Evolutionary conservation across 2,888 invertebrate species (phyloP), one percentile per base, ranked within the genome.

Genomic region (Diarsia dahlii): DNA sequence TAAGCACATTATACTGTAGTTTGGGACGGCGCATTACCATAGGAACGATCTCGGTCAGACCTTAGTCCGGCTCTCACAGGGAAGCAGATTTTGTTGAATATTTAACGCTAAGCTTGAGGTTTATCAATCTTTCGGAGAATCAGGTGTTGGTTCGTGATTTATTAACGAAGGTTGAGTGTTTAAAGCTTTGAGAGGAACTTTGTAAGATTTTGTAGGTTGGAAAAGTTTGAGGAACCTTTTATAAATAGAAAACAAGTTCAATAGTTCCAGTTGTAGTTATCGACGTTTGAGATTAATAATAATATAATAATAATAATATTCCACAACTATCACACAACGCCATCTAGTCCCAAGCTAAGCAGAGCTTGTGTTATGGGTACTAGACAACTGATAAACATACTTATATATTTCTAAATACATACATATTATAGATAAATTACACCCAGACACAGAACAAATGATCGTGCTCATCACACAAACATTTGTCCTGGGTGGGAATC

Each of bases 1-100:
- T 66, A 76, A 78, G 74, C 60, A 81, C 64, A 72, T 87, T 81
- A 84, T 34, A 74, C 52, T 48, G 63, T 4, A 54, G 28, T 28
- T 67, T 10, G 48, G 68, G 68, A 48, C 46, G 28, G 48, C 20
- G 28, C 39, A 87, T 87, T 87, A 85, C 65, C 79, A 87, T 87
- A 74, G 85, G 74, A 85, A 87, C 77, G 76, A 68, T 65, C 60
- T 62, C 54, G 48, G 70, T 34, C 56, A 39, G 65, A 20, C 72
- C 34, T 68, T 28, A 62, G 70, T 23, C 60, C 63, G 45, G 23
- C 46, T 45, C 10, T 70, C 65, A 75, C 71, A 0, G 54, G 6
- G 12, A 28, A 69, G 52, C 62, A 50, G 68, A 65, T 68, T 71
- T 46, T 48, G 45, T 68, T 72, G 68, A 81, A 81, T 81, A 81